Percentiles rank a stretch among this genome's conserved stretches.
These are phyloP conservation scores for Drosophila ogumai DNA, from an alignment of 1,140 invertebrate species.

Conservation along the genomic window DNA sequence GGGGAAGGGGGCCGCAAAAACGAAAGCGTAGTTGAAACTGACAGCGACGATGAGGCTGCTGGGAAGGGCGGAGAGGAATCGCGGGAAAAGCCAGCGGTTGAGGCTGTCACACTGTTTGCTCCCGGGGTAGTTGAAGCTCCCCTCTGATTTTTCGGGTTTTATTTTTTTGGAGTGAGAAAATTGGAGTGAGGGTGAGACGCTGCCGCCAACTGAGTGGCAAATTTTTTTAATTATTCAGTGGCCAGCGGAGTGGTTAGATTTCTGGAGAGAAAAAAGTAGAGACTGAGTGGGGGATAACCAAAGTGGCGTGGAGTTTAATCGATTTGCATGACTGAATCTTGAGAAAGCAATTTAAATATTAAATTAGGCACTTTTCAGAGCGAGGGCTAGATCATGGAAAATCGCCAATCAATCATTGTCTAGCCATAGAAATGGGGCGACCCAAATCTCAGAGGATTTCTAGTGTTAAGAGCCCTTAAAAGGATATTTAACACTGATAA, in stretches of 20 bases:
- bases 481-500: neutral
- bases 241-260: slow-evolving; percentile 52
- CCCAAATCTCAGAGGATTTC: slow-evolving; percentile 3
- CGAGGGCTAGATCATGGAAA: slow-evolving; percentile 9
- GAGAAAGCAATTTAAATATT: slow-evolving; percentile 55
- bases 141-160: slow-evolving; percentile 16
- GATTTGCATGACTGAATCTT: slow-evolving; percentile 56
- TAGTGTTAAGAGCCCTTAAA: slow-evolving; percentile 3
- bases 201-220: slow-evolving; percentile 49
- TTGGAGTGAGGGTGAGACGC: slow-evolving; percentile 4
- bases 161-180: slow-evolving; percentile 1
- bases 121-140: slow-evolving; percentile 14
- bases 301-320: slow-evolving; percentile 43
- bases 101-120: slow-evolving; percentile 66
- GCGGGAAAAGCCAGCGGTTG: slow-evolving; percentile 47
- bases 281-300: neutral
- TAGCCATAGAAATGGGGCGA: slow-evolving; percentile 3
- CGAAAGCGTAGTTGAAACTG: slow-evolving; percentile 77
- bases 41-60: slow-evolving; percentile 56
- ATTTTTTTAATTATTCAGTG: slow-evolving; percentile 78
- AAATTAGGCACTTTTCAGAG: slow-evolving; percentile 38
- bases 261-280: slow-evolving; percentile 1
- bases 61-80: slow-evolving; percentile 2
- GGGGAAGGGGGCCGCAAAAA: slow-evolving; percentile 28
- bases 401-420: slow-evolving; percentile 48